Percentiles rank a stretch among this genome's conserved stretches.
phyloP scores from a whole-genome alignment of 2,888 invertebrate genomes.

The Ennomos quercinarius region DNA sequence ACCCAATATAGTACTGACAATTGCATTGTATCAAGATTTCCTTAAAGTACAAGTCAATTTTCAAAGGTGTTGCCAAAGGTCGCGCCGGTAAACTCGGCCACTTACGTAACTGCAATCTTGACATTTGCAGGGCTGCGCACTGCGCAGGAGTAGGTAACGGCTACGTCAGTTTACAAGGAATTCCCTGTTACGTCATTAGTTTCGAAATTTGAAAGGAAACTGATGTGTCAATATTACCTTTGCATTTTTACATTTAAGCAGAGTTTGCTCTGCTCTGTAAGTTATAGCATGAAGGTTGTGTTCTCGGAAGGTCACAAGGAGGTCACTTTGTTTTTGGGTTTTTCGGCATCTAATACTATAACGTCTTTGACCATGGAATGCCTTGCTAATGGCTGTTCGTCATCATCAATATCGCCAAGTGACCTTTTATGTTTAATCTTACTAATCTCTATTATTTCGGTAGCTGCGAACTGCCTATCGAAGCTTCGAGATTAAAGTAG shows the following conservation, averaged over 20 bases:
- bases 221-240: conserved; percentile 48
- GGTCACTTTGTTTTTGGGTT: conserved; percentile 26
- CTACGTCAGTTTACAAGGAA: conserved; percentile 62
- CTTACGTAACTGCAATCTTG: conserved; percentile 70
- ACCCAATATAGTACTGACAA: conserved; percentile 46
- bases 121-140: conserved; percentile 71
- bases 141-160: conserved; percentile 51
- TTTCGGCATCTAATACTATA: conserved; percentile 16
- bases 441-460: not conserved
- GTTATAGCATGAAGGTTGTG: conserved; percentile 25
- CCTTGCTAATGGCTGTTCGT: conserved; percentile 23
- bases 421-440: conserved; percentile 21
- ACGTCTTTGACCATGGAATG: conserved; percentile 22
- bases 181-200: conserved; percentile 69
- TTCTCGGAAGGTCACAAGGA: conserved; percentile 27
- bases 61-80: conserved; percentile 72
- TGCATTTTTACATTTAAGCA: conserved; percentile 7
- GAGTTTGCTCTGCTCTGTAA: conserved; percentile 18
- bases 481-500: no score
- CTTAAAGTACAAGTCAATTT: conserved; percentile 68
- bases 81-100: conserved; percentile 51
- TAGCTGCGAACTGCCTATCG: no score
- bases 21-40: conserved; percentile 62
- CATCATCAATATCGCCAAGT: conserved; percentile 25
- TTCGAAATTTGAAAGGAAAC: conserved; percentile 53